These are phyloP conservation scores for Dione vanillae DNA, from an alignment of 2,888 invertebrate genomes.

Conservation along the genomic window DNA sequence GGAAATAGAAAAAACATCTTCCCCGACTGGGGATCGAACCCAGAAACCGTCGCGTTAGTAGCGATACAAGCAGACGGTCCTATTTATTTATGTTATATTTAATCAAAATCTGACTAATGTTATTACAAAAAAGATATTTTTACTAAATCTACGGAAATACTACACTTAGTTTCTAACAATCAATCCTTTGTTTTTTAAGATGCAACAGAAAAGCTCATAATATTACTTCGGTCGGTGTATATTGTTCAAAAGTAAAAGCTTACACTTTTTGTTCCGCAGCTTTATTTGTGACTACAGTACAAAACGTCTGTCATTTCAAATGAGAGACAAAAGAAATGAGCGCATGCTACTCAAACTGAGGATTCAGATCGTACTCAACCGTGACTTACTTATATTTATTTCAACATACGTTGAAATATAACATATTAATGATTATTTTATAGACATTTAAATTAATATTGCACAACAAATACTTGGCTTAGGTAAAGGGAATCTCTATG, in stretches of 20 bases:
- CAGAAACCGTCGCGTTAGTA: no score
- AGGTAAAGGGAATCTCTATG: no score
- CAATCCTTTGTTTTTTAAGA: constrained; percentile 14
- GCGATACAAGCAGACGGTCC: no score
- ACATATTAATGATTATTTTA: constrained; percentile 9
- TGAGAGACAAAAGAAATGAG: constrained; percentile 37
- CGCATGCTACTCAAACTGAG: constrained; percentile 29
- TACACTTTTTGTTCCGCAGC: constrained; percentile 26
- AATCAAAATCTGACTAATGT: no score
- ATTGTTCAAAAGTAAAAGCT: constrained; percentile 31
- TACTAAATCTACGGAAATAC: background rate
- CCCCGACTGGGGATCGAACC: no score
- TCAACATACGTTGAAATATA: background rate
- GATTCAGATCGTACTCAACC: constrained; percentile 20
- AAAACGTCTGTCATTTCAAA: constrained; percentile 37
- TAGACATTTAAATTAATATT: background rate
- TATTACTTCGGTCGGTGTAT: constrained; percentile 12
- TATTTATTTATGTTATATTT: no score
- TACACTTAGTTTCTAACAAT: constrained; percentile 5
- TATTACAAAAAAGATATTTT: background rate
- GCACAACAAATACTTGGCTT: no score
- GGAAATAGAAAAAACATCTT: no score
- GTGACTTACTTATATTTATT: constrained; percentile 26
- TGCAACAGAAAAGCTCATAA: background rate
- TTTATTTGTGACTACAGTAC: constrained; percentile 32